phyloP scores from a whole-genome alignment of 2,888 invertebrate genomes.

The Petrophora chlorosata region DNA sequence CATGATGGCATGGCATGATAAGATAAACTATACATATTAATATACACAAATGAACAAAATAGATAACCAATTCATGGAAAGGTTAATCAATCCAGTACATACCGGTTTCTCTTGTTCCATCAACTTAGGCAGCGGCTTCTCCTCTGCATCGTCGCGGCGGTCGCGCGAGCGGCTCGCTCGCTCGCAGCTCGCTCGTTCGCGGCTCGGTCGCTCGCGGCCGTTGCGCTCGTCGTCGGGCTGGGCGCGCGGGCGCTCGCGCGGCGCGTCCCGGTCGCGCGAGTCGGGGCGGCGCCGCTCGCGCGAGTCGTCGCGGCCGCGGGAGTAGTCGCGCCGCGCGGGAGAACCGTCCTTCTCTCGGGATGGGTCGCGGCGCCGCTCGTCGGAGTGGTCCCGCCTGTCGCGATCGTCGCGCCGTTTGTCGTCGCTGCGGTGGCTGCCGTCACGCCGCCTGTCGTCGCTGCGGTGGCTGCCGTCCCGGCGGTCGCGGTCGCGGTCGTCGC shows the following conservation, averaged over 20 bases:
- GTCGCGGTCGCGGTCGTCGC: constrained; percentile 31
- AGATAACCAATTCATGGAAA: no score
- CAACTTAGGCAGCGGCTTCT: constrained; percentile 86
- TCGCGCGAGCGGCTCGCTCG: constrained; percentile 63
- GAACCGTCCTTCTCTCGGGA: constrained; percentile 40
- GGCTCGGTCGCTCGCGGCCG: not conserved
- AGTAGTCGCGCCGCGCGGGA: constrained; percentile 33
- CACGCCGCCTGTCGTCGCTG: constrained; percentile 25
- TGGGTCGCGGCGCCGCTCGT: constrained; percentile 32
- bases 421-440: constrained; percentile 25
- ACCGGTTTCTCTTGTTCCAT: constrained; percentile 90
- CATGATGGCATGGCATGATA: no score
- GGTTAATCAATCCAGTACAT: constrained; percentile 48
- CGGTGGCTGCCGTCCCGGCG: constrained; percentile 31
- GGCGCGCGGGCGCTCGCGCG: constrained; percentile 53
- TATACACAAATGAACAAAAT: no score
- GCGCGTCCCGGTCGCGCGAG: constrained; percentile 28
- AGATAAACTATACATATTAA: not conserved
- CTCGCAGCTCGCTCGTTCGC: constrained; percentile 48
- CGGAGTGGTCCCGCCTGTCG: constrained; percentile 31
- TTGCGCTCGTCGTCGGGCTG: constrained; percentile 54
- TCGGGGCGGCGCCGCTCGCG: constrained; percentile 30
- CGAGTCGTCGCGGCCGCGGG: constrained; percentile 44
- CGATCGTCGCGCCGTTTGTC: constrained; percentile 10
- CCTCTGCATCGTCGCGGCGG: constrained; percentile 52